Evolutionary conservation across 64 coral and sea anemone genomes (phyloP).

Genomic region (Stylophora pistillata): DNA sequence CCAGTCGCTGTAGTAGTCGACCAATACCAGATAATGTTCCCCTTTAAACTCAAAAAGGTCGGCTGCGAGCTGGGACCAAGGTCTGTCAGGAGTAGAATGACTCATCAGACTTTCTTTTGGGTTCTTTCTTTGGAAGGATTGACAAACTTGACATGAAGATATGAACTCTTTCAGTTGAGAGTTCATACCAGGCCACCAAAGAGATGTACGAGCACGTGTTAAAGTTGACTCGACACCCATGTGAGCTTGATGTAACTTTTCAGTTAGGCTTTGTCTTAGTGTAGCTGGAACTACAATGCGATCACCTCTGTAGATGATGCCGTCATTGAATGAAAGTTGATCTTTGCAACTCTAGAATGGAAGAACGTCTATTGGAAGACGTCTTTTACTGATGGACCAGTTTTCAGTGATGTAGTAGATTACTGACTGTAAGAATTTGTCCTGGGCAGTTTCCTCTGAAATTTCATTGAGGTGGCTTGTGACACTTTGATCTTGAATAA

Average conservation of each 20-base stretch:
- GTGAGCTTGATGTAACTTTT: neutral
- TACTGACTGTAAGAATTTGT: slow-evolving; percentile 10
- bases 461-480: neutral
- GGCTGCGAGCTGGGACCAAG: too few species aligned
- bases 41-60: too few species aligned
- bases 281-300: too few species aligned
- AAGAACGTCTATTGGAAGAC: neutral
- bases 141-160: neutral
- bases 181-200: neutral
- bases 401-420: neutral
- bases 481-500: slow-evolving; percentile 30
- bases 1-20: slow-evolving; percentile 34
- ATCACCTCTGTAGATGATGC: too few species aligned
- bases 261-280: slow-evolving; percentile 10
- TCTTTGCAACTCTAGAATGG: neutral
- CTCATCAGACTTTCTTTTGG: neutral
- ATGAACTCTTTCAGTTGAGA: neutral
- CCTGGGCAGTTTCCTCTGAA: neutral
- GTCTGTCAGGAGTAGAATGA: slow-evolving; percentile 38
- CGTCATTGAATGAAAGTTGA: neutral
- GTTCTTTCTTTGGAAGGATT: neutral
- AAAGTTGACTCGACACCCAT: slow-evolving; percentile 28
- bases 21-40: too few species aligned
- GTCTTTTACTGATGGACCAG: slow-evolving; percentile 15
- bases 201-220: neutral